Percentiles rank a stretch among this genome's conserved stretches.
These are phyloP conservation scores for Tipula lateralis DNA, from an alignment of 2,888 invertebrate genomes.

Conservation along the genomic window DNA sequence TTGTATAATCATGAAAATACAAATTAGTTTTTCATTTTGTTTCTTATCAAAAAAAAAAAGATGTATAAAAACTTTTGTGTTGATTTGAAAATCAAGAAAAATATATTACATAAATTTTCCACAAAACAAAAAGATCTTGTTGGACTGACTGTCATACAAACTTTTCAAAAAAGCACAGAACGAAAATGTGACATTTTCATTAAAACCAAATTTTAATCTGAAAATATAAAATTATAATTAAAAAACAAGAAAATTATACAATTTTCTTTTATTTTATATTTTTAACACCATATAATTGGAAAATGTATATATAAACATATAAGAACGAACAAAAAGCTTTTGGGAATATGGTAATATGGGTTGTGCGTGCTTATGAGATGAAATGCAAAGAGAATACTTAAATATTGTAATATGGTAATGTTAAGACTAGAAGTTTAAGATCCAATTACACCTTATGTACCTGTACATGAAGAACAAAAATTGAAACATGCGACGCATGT, in stretches of 20 bases:
- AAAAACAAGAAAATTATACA: neutral
- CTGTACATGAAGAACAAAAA: neutral
- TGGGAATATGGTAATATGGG: slow-evolving; percentile 11
- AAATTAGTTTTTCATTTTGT: slow-evolving; percentile 26
- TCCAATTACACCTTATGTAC: slow-evolving; percentile 4
- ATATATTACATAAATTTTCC: neutral
- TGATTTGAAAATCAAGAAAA: neutral
- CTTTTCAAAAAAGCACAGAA: neutral
- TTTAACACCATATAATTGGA: neutral
- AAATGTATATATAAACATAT: neutral
- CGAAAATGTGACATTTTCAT: slow-evolving; percentile 11
- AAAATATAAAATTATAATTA: slow-evolving; percentile 24
- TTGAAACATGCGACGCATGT: too few relatives aligned
- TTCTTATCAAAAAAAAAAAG: neutral
- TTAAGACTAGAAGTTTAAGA: neutral
- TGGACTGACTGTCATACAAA: neutral
- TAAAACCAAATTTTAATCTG: slow-evolving; percentile 24
- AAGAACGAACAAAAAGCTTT: neutral
- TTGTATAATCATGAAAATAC: slow-evolving; percentile 29
- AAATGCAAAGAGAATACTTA: slow-evolving; percentile 4
- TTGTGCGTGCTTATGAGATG: neutral
- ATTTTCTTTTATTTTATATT: neutral
- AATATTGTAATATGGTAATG: neutral
- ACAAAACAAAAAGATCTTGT: neutral
- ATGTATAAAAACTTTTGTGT: neutral